These are phyloP conservation scores for Calliopum simillimum DNA, from an alignment of 2,888 invertebrate genomes.

Conservation along the genomic window DNA sequence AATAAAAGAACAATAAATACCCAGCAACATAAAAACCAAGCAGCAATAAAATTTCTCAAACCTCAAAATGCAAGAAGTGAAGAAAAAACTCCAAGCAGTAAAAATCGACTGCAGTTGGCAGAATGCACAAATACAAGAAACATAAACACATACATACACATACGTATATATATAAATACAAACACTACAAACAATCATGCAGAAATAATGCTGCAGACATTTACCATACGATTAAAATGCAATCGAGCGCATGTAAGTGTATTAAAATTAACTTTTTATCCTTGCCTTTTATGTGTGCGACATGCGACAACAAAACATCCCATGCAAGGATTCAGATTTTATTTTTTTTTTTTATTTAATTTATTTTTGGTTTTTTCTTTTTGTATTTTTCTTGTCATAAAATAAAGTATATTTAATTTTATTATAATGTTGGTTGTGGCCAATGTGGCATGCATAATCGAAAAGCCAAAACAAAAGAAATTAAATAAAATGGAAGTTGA, in stretches of 20 bases:
- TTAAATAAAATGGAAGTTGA: too few relatives aligned
- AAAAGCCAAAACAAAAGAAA: too few relatives aligned
- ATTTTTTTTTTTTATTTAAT: too few relatives aligned
- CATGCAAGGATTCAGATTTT: too few relatives aligned
- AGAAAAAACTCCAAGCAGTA: neutral
- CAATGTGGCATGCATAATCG: too few relatives aligned
- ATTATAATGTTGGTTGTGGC: too few relatives aligned
- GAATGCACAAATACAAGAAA: neutral
- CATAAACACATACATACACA: neutral
- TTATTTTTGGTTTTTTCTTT: too few relatives aligned
- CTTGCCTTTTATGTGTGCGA: neutral
- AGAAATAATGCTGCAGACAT: neutral
- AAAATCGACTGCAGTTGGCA: constrained; percentile 11
- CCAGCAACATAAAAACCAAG: neutral
- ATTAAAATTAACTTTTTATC: constrained; percentile 2
- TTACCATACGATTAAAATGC: constrained; percentile 13
- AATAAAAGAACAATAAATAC: neutral
- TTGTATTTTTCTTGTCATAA: too few relatives aligned
- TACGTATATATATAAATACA: too few relatives aligned
- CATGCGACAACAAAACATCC: neutral
- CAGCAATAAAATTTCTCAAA: constrained; percentile 4
- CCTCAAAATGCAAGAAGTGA: neutral
- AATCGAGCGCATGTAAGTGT: constrained; percentile 10
- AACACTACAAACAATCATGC: neutral
- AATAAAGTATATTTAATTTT: too few relatives aligned